Conservation (phyloP, 2,797 vertebrate genomes). For the Rhinogobio ventralis region DNA sequence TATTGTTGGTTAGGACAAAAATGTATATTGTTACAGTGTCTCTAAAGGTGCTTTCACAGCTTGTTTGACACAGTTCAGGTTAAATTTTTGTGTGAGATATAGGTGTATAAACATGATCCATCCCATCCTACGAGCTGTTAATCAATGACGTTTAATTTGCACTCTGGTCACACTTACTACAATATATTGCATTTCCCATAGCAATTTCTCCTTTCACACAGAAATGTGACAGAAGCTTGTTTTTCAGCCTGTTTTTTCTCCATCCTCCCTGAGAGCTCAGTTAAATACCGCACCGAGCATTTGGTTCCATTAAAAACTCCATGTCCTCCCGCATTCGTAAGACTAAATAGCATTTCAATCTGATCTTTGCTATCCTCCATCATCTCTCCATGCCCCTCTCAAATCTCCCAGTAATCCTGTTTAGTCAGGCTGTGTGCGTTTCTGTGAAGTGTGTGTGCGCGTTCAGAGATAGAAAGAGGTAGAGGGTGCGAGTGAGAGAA, state of each 20-base stretch:
- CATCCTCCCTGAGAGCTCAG: neutral
- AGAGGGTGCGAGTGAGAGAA: constrained; percentile 7
- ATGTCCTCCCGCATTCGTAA: constrained; percentile 42
- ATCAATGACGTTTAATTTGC: neutral
- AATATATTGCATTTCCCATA: neutral
- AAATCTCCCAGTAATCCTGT: constrained; percentile 63
- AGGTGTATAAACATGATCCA: neutral
- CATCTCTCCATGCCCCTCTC: constrained; percentile 64
- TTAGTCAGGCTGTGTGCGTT: constrained; percentile 61
- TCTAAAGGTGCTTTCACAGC: neutral
- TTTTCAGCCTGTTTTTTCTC: neutral
- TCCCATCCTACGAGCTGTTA: neutral
- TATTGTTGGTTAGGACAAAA: neutral
- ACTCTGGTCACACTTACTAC: neutral
- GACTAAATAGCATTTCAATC: constrained; percentile 52
- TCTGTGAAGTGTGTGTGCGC: constrained; percentile 24
- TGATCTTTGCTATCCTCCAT: constrained; percentile 51
- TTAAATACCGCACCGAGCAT: constrained; percentile 16
- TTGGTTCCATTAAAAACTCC: constrained; percentile 40
- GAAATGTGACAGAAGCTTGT: neutral
- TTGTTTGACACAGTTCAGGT: neutral
- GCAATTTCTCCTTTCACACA: neutral
- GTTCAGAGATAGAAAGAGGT: constrained; percentile 32
- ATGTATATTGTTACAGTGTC: neutral
- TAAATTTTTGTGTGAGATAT: neutral